Evolutionary conservation across 2,888 invertebrate genomes (phyloP).

Genomic region (Leptarthrus brevirostris): DNA sequence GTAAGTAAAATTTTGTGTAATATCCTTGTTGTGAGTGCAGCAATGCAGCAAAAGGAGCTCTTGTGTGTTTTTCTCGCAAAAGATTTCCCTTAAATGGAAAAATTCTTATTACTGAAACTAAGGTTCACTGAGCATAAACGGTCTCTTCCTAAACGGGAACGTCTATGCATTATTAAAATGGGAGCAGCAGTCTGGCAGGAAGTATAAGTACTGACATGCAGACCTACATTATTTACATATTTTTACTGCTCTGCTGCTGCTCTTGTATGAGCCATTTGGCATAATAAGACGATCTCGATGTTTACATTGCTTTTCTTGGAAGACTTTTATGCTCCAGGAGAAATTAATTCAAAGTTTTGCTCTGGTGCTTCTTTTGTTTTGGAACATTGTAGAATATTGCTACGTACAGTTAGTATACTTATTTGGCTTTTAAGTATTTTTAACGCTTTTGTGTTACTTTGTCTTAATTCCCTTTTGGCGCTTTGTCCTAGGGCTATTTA

Average conservation of each 20-base stretch:
- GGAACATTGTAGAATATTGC: background rate
- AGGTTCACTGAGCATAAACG: constrained; percentile 35
- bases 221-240: constrained; percentile 44
- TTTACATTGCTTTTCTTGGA: constrained; percentile 21
- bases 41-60: constrained; percentile 14
- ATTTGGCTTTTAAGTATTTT: too few relatives aligned
- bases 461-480: too few relatives aligned
- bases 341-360: constrained; percentile 15
- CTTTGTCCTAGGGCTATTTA: too few relatives aligned
- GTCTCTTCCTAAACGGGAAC: constrained; percentile 20
- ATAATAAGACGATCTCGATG: constrained; percentile 41
- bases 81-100: constrained; percentile 23
- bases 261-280: constrained; percentile 35
- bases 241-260: constrained; percentile 32
- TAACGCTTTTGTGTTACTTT: too few relatives aligned
- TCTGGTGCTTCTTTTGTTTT: background rate
- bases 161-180: constrained; percentile 42
- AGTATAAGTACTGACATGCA: constrained; percentile 26
- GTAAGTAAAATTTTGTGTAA: constrained; percentile 6
- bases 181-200: constrained; percentile 24
- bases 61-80: constrained; percentile 12
- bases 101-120: constrained; percentile 40
- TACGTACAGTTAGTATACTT: too few relatives aligned
- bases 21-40: constrained; percentile 22
- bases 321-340: constrained; percentile 8